These are phyloP conservation scores for Platynereis dumerilii DNA, from an alignment of 2,888 invertebrate genomes.

Conservation along the genomic window DNA sequence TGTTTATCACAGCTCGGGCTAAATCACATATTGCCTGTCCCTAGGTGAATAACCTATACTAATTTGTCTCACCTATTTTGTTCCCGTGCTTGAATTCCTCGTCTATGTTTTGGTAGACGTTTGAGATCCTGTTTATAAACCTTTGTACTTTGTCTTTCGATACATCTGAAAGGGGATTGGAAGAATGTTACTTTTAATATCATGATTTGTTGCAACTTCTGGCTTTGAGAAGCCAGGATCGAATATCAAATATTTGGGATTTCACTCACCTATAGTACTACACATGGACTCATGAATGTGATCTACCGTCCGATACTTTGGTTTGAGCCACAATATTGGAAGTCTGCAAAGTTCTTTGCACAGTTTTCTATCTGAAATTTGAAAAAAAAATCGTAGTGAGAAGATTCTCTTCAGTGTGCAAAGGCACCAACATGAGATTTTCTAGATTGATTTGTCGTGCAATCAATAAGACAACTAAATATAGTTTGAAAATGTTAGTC, in stretches of 20 bases:
- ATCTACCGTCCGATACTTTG: constrained; percentile 43
- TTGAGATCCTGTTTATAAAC: constrained; percentile 49
- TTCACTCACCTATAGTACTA: constrained; percentile 42
- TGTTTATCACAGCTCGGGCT: too few relatives aligned
- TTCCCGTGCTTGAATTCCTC: constrained; percentile 47
- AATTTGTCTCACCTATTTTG: constrained; percentile 45
- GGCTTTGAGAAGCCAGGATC: background rate
- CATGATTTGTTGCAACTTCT: background rate
- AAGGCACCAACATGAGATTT: background rate
- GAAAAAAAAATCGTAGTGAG: constrained; percentile 6
- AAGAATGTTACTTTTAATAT: background rate
- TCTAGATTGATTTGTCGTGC: too few relatives aligned
- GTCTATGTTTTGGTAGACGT: constrained; percentile 53
- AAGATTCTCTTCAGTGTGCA: too few relatives aligned
- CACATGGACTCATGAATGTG: constrained; percentile 44
- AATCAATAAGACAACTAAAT: too few relatives aligned
- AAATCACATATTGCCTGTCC: too few relatives aligned
- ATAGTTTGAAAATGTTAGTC: too few relatives aligned
- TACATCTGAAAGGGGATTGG: constrained; percentile 44
- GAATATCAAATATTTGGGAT: background rate
- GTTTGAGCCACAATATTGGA: constrained; percentile 53
- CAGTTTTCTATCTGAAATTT: constrained; percentile 46
- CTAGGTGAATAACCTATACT: too few relatives aligned
- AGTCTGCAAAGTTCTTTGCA: constrained; percentile 50
- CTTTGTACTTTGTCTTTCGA: constrained; percentile 49